These are phyloP conservation scores for Lamprologus tigripictilis DNA, from an alignment of 2,113 vertebrate species.

Conservation along the genomic window DNA sequence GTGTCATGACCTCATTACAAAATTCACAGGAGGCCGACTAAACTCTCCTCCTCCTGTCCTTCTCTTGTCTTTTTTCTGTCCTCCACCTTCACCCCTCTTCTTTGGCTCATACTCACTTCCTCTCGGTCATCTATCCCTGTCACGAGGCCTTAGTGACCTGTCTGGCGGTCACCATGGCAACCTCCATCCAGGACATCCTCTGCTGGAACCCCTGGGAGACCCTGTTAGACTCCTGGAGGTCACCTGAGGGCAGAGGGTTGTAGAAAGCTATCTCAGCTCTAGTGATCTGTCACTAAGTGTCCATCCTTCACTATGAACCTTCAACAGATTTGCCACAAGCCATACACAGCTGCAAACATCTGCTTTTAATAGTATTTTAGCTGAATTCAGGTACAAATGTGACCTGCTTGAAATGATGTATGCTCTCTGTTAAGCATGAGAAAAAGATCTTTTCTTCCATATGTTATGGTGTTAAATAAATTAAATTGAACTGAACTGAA, in stretches of 20 bases:
- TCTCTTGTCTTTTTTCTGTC: constrained; percentile 10
- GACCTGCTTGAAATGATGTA: background rate
- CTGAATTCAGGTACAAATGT: background rate
- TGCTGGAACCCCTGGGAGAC: background rate
- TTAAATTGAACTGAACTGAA: background rate
- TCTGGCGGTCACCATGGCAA: constrained; percentile 29
- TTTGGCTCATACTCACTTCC: background rate
- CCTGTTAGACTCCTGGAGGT: constrained; percentile 33
- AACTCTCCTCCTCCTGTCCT: background rate
- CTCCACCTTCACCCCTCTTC: constrained; percentile 14
- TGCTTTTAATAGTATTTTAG: background rate
- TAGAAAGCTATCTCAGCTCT: constrained; percentile 7
- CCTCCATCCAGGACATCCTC: constrained; percentile 9
- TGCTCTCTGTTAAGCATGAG: background rate
- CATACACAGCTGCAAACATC: background rate
- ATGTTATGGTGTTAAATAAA: background rate
- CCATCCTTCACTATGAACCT: background rate
- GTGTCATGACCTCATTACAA: constrained; percentile 38
- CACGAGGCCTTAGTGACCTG: background rate
- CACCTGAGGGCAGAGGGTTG: background rate
- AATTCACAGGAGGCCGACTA: constrained; percentile 11
- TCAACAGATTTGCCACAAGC: background rate
- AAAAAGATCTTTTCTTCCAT: background rate
- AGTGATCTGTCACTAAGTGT: background rate
- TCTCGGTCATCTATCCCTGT: constrained; percentile 16